Evolutionary conservation across 2,797 vertebrate genomes (phyloP), one percentile per base, ranked within the genome.

Genomic region (Epinephelus coioides): DNA sequence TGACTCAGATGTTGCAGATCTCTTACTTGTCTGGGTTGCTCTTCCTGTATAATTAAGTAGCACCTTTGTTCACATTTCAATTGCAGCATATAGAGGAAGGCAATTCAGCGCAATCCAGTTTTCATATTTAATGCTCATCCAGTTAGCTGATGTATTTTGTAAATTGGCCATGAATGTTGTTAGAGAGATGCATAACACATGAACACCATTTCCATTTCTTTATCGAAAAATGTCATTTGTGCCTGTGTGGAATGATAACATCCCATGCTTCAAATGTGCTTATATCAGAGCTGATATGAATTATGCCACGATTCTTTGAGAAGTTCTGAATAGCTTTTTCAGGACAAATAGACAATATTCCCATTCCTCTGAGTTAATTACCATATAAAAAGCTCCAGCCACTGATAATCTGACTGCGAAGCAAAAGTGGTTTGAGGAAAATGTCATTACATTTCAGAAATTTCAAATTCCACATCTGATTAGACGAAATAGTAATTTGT

Each of bases 401-500:
- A 78, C 82, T 73, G 88, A 88, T 90, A 87, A 94, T 87, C 83
- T 87, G 67, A 83, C 86, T 80, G 85, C 82, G 79, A 69, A 90
- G 63, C 74, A 76, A 94, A 90, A 90, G 89, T 89, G 84, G 83
- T 91, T 90, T 84, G 83, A 83, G 80, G 73, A 78, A 95, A 96
- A 96, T 94, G 84, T 91, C 93, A 94, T 91, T 88, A 76, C 87
- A 63, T 87, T 81, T 86, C 78, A 74, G 79, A 86, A 92, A 90
- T 90, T 86, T 81, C 51, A 90, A 94, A 94, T 93, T 91, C 90
- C 82, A 87, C 88, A 85, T 84, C 86, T 88, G 92, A 92, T 94
- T 90, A 87, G 78, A 87, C 51, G 69, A 86, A 93, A 86, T 71
- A 81, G 81, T 88, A 73, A 89, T 92, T 92, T 91, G 85, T 92